Evolutionary conservation across 2,888 invertebrate species (phyloP), one percentile per base, ranked within the genome.

Genomic region (Caenorhabditis auriculariae): DNA sequence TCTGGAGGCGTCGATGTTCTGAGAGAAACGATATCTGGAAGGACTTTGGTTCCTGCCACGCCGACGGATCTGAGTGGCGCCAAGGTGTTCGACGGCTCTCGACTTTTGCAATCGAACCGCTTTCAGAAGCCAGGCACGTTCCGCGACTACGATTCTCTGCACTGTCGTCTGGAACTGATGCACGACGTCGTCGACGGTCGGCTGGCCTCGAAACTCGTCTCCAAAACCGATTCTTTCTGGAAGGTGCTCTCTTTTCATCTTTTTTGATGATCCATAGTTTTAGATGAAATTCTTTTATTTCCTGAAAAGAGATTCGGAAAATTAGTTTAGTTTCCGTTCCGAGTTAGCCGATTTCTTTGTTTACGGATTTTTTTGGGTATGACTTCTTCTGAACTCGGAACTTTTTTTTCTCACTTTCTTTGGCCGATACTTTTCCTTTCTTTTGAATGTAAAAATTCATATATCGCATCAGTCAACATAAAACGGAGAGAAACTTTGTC

Each of bases 151-250:
- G 64, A 63, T 27, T 48, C 56, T 9, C 60, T 80, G 27, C 73
- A 77, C 27, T 67, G 64, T 9, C 60, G 71, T 19, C 59, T 80
- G 19, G 80, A 80, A 52, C 61, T 65, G 44, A 74, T 72, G 60
- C 75, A 80, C 54, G 80, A 80, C 45, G 64, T 71, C n/a, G 75
- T 80, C 9, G 76, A 79, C 41, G 65, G 69, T 6, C 53, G 78
- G 19, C 65, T 80, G 21, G 77, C 80, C 42, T 58, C 66, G 23
- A 93, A 94, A 85, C 87, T 94, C 51, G 91, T 68, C 21, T 42
- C 66, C 15, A 73, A 74, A 48, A 66, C 65, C n/a, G 66, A 70
- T 32, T 54, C 52, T 39, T 73, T 73, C 48, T 73, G 70, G 69
- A 28, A 42, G 29, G 45, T 26, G 27, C 24, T 19, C 23, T 26